A percentile compares a stretch with the other conserved stretches of the same genome.
These are phyloP conservation scores for Saguinus imperator DNA, from an alignment of 2,113 vertebrate genomes.

Conservation along the genomic window DNA sequence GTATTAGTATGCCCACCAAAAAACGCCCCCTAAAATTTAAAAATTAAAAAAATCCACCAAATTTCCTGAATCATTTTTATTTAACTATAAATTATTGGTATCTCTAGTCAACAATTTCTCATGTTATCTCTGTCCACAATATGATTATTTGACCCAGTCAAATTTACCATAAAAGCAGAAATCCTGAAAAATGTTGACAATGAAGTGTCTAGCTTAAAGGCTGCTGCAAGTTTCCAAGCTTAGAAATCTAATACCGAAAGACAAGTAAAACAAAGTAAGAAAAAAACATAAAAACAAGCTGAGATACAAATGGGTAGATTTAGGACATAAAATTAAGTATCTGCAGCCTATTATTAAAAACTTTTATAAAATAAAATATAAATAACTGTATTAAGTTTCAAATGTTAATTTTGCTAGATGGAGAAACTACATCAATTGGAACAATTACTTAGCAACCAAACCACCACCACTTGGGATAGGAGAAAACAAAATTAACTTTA, in stretches of 20 bases:
- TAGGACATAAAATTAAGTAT: constrained; percentile 3
- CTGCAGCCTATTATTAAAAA: not conserved
- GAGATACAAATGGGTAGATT: not conserved
- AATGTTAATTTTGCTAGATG: constrained; percentile 29
- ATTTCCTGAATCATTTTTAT: constrained; percentile 10
- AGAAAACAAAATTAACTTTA: constrained; percentile 53
- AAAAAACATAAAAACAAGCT: not conserved
- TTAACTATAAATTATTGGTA: not conserved
- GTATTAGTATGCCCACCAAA: not conserved
- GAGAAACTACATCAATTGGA: not conserved
- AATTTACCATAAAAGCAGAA: constrained; percentile 33
- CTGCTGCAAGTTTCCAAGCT: not conserved
- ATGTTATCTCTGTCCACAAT: not conserved
- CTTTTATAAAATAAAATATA: constrained; percentile 35
- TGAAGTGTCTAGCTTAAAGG: not conserved
- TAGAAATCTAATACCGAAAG: constrained; percentile 27
- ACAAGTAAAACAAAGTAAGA: not conserved
- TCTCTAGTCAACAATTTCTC: not conserved
- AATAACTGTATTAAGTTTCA: not conserved
- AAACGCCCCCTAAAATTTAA: not conserved
- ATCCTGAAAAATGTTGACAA: not conserved
- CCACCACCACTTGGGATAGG: not conserved
- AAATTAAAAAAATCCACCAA: not conserved
- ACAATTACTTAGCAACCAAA: constrained; percentile 56
- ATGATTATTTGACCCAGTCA: constrained; percentile 1